These are phyloP conservation scores for Amphiura filiformis DNA, from an alignment of 35 echinoderm and acorn worm genomes.

Conservation along the genomic window DNA sequence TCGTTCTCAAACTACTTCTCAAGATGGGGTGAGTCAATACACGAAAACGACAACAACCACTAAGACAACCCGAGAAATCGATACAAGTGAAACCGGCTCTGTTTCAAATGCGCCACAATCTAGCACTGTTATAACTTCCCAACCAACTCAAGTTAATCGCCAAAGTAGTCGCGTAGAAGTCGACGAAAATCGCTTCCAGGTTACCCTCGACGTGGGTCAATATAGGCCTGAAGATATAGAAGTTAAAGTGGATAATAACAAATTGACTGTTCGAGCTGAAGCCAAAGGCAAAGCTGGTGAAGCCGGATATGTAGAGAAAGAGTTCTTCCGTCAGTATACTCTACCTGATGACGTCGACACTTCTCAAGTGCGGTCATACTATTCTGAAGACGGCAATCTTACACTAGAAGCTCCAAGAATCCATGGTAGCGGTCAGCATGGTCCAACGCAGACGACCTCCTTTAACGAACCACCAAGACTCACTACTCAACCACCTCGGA, in stretches of 20 bases:
- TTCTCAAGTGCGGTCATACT: conserved; percentile 63
- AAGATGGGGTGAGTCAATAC: background rate
- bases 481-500: background rate
- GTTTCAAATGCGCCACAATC: background rate
- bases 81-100: background rate
- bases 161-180: conserved; percentile 77
- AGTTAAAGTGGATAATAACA: conserved; percentile 88
- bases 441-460: background rate
- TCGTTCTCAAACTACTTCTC: background rate
- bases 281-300: conserved; percentile 64
- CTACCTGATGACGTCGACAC: conserved; percentile 84
- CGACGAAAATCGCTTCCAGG: conserved; percentile 77
- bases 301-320: conserved; percentile 70
- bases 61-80: background rate
- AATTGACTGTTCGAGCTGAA: conserved; percentile 80
- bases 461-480: background rate
- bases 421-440: background rate
- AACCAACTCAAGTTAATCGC: conserved; percentile 27
- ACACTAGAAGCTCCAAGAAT: conserved; percentile 77
- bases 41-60: conserved; percentile 60
- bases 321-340: conserved; percentile 90
- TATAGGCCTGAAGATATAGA: conserved; percentile 92
- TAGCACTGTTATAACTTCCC: background rate
- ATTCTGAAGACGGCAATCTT: conserved; percentile 78
- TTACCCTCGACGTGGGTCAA: conserved; percentile 83